Percentiles rank a stretch among this genome's conserved stretches.
These are phyloP conservation scores for Neomonachus schauinslandi DNA, from an alignment of 2,113 vertebrate genomes.

Conservation along the genomic window DNA sequence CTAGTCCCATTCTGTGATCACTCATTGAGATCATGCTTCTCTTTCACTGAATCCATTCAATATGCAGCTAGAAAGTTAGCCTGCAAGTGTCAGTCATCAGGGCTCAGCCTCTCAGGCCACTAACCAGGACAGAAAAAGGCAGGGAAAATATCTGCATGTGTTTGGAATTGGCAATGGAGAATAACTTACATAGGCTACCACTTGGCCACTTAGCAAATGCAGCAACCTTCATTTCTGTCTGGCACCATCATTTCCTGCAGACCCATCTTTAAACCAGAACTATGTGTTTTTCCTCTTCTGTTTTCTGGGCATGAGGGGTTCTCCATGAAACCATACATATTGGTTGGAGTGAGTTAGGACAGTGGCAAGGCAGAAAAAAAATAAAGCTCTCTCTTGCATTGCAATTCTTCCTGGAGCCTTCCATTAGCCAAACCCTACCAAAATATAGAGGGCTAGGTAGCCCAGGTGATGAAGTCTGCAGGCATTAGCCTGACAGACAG, in stretches of 20 bases:
- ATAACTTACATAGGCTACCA: neutral
- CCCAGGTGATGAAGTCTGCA: neutral
- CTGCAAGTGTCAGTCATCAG: neutral
- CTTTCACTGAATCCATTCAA: neutral
- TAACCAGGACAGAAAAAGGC: neutral
- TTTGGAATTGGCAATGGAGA: neutral
- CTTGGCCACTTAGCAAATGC: neutral
- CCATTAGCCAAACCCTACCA: neutral
- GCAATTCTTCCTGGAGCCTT: neutral
- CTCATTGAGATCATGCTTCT: neutral
- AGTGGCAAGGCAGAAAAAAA: neutral
- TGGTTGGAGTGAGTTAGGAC: neutral
- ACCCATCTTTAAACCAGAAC: neutral
- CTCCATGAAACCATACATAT: neutral
- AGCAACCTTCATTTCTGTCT: neutral
- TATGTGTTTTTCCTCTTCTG: neutral
- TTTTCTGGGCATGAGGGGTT: neutral
- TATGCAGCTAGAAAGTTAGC: neutral
- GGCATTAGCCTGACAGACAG: neutral
- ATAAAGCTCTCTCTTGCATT: neutral
- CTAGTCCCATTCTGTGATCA: neutral
- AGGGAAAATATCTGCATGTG: neutral
- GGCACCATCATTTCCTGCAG: neutral
- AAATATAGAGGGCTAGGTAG: neutral
- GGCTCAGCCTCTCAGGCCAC: neutral